Conservation (phyloP, 2,797 vertebrate species). For the Sebastiscus tertius region DNA sequence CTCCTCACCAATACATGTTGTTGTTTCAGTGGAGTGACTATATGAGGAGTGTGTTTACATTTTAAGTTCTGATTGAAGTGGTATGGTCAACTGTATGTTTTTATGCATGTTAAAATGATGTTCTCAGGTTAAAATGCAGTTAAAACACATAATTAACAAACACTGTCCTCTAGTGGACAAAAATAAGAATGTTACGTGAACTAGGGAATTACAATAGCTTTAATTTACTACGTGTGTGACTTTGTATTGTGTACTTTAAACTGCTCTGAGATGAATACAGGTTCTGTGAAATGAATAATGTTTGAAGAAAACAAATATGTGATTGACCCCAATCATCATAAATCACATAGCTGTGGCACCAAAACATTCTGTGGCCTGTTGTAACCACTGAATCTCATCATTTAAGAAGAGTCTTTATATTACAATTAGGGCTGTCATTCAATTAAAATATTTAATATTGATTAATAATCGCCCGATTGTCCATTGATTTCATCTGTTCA, state of each 20-base stretch:
- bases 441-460: too few species aligned
- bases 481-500: too few species aligned
- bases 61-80: background rate
- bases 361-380: background rate
- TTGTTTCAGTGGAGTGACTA: background rate
- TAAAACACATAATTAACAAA: background rate
- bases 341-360: background rate
- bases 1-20: background rate
- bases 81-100: background rate
- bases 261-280: background rate
- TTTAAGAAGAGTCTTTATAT: background rate
- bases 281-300: background rate
- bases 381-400: background rate
- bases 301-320: background rate
- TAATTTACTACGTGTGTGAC: background rate
- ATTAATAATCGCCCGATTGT: too few species aligned
- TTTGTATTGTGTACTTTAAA: background rate
- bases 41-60: background rate
- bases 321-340: background rate
- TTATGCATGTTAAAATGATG: background rate
- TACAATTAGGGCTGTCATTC: background rate
- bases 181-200: background rate
- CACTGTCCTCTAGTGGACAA: conserved; percentile 48
- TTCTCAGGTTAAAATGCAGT: background rate
- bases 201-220: background rate